Evolutionary conservation across 2,888 invertebrate genomes (phyloP).

Genomic region (Lasioglossum marginatum): DNA sequence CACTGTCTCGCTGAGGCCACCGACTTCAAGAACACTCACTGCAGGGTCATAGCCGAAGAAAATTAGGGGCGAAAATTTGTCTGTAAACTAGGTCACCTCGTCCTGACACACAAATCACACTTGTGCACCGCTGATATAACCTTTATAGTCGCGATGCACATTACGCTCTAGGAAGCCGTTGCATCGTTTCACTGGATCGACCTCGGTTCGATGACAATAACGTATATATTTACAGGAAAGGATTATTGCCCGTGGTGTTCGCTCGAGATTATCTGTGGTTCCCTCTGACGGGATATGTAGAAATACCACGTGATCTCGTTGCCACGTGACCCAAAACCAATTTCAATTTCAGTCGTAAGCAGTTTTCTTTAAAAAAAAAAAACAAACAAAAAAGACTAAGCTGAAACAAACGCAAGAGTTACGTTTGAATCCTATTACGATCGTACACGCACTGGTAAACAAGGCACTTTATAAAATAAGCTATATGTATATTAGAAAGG

Average conservation of each 20-base stretch:
- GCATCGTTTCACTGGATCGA: conserved; percentile 52
- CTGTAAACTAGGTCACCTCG: conserved; percentile 73
- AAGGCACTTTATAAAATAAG: neutral
- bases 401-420: neutral
- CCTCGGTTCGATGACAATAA: conserved; percentile 60
- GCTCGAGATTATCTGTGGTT: conserved; percentile 48
- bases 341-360: conserved; percentile 52
- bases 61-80: conserved; percentile 67
- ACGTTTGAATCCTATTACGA: neutral
- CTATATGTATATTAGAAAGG: neutral
- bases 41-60: conserved; percentile 59
- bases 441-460: neutral
- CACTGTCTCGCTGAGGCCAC: conserved; percentile 65
- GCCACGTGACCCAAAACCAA: conserved; percentile 66
- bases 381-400: neutral
- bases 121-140: conserved; percentile 25
- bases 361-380: neutral
- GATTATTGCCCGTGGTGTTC: conserved; percentile 54
- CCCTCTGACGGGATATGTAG: conserved; percentile 54
- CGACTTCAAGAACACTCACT: conserved; percentile 65
- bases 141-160: conserved; percentile 24
- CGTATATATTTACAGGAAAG: conserved; percentile 66
- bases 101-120: conserved; percentile 51
- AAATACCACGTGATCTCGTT: conserved; percentile 68
- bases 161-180: conserved; percentile 41